Percentiles rank a stretch among this genome's conserved stretches.
phyloP scores from a whole-genome alignment of 2,797 vertebrate genomes.

The Rhinoraja longicauda region DNA sequence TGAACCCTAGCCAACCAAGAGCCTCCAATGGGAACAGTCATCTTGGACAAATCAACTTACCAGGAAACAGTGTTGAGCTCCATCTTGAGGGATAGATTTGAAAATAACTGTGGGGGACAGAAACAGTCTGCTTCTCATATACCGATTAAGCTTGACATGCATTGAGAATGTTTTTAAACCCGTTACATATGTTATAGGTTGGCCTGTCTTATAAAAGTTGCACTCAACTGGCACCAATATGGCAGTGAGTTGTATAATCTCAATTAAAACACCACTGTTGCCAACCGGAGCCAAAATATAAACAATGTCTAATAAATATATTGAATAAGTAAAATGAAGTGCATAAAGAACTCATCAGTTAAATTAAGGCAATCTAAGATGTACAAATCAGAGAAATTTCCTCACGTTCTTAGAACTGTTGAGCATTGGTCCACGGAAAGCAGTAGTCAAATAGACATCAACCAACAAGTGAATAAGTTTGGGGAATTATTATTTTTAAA shows the following conservation, averaged over 20 bases:
- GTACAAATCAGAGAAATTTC: background rate
- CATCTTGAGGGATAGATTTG: conserved; percentile 12
- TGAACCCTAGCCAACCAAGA: background rate
- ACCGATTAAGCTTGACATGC: conserved; percentile 23
- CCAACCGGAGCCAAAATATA: background rate
- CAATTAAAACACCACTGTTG: background rate
- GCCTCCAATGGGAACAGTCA: background rate
- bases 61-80: background rate
- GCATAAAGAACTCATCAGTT: background rate
- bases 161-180: conserved; percentile 23
- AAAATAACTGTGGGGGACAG: conserved; percentile 16
- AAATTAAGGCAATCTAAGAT: background rate
- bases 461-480: background rate
- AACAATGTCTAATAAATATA: background rate
- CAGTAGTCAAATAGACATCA: background rate
- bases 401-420: background rate
- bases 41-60: conserved; percentile 27
- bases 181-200: conserved; percentile 27
- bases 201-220: conserved; percentile 14
- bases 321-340: background rate
- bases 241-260: background rate
- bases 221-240: background rate
- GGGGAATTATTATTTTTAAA: background rate
- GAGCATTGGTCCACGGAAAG: background rate
- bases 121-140: conserved; percentile 26